Conservation (phyloP, 2,113 vertebrate genomes). For the Pampusana beccarii region DNA sequence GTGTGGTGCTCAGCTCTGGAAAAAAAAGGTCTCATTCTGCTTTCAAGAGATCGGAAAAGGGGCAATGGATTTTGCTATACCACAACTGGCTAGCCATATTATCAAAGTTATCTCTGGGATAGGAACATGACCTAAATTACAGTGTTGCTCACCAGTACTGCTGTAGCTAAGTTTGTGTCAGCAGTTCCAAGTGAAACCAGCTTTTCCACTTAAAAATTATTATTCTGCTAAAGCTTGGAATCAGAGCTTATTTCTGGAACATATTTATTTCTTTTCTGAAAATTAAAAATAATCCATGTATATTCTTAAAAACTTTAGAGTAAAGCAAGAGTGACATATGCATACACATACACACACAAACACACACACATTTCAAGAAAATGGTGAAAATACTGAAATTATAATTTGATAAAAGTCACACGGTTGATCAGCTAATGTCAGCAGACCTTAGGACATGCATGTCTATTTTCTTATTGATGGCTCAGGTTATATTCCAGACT, state of each 20-base stretch:
- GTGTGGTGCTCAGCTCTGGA: not conserved
- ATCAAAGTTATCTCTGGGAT: not conserved
- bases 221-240: not conserved
- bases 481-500: not conserved
- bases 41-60: not conserved
- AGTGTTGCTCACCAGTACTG: not conserved
- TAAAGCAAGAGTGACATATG: not conserved
- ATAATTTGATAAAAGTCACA: not conserved
- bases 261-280: not conserved
- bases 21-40: not conserved
- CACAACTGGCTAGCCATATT: fast-evolving
- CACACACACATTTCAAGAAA: not conserved
- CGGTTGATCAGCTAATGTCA: not conserved
- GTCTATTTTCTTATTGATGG: not conserved
- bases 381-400: not conserved
- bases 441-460: not conserved
- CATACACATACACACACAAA: not conserved
- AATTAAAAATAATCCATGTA: not conserved
- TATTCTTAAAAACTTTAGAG: not conserved
- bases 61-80: not conserved
- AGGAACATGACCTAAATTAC: not conserved
- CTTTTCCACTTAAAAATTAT: not conserved
- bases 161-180: not conserved
- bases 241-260: not conserved
- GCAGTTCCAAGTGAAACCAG: not conserved